phyloP scores from a whole-genome alignment of 2,797 vertebrate genomes.

The Botia kubotai region DNA sequence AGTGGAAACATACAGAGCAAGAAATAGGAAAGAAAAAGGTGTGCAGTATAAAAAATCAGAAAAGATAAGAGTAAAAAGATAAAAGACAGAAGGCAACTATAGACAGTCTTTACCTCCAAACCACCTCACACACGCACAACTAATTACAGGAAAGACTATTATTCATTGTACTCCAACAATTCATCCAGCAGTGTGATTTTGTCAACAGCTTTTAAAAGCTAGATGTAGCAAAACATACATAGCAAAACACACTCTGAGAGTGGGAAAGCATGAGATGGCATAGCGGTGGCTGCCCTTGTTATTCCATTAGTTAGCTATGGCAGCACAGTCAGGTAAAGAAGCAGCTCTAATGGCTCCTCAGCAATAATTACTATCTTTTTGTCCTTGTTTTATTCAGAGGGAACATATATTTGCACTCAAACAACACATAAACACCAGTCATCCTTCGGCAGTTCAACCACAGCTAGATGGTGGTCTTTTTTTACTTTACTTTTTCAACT shows the following conservation, averaged over 20 bases:
- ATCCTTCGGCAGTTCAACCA: conserved; percentile 70
- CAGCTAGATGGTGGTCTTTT: conserved; percentile 59
- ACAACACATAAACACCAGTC: conserved; percentile 71
- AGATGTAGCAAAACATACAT: conserved; percentile 65
- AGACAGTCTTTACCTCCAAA: too few species aligned
- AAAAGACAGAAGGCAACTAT: background rate
- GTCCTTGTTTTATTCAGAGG: conserved; percentile 83
- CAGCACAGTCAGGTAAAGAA: conserved; percentile 88
- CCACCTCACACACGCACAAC: conserved; percentile 8
- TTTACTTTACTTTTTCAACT: conserved; percentile 63
- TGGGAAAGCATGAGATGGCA: conserved; percentile 80
- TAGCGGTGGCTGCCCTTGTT: conserved; percentile 72
- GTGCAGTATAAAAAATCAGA: background rate
- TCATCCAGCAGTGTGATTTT: conserved; percentile 78
- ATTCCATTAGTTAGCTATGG: conserved; percentile 87
- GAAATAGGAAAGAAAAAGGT: background rate
- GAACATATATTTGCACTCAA: conserved; percentile 83
- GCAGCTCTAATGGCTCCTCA: conserved; percentile 80
- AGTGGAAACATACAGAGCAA: too few species aligned
- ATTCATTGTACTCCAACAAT: conserved; percentile 73
- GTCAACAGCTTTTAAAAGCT: conserved; percentile 80
- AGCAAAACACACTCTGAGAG: conserved; percentile 63
- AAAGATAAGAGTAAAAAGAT: conserved; percentile 17
- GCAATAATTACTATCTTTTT: conserved; percentile 85
- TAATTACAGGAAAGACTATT: background rate